Evolutionary conservation across 1,140 invertebrate genomes (phyloP), one percentile per base, ranked within the genome.

Genomic region (Manduca sexta): DNA sequence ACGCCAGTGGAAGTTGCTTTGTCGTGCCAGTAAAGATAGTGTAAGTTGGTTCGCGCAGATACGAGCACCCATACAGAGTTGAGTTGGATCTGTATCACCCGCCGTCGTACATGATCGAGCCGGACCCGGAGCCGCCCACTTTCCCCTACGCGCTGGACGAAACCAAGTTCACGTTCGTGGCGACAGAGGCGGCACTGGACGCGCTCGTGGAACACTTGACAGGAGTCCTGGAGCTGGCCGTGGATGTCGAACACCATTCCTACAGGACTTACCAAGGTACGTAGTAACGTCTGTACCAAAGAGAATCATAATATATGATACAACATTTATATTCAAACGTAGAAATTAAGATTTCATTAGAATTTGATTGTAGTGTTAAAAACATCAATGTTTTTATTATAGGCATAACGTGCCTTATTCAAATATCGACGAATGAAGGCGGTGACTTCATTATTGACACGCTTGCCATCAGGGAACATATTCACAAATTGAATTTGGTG

Each of bases 361-460:
- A n/a, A n/a, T n/a, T n/a, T n/a, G n/a, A n/a, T n/a, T n/a, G n/a
- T n/a, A n/a, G n/a, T n/a, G n/a, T n/a, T n/a, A n/a, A n/a, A n/a
- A n/a, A n/a, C n/a, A n/a, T n/a, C n/a, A 34, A 34, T 30, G 17
- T 45, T 43, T 37, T 52, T 3, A 45, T 76, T 64, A 12, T 79
- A 88, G 98, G 92, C 8, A 94, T 94, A 33, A 97, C 96, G 0
- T 99, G 97, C 78, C 84, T 99, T 0, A 92, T 99, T 81, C 98
- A 99, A 87, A 96, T 99, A 62, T 97, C 97, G 0, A 98, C 97
- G 0, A 64, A 88, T 29, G 86, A 90, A 15, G 90, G 91, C 12
- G 91, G 91, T 11, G 98, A 99, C 86, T 99, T 95, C 74, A 88
- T 99, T 6, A 89, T 99, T 17, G 98, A 99, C 77, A 92, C 96